Evolutionary conservation across 1,140 invertebrate species (phyloP), one percentile per base, ranked within the genome.

Genomic region (Coboldia fuscipes): DNA sequence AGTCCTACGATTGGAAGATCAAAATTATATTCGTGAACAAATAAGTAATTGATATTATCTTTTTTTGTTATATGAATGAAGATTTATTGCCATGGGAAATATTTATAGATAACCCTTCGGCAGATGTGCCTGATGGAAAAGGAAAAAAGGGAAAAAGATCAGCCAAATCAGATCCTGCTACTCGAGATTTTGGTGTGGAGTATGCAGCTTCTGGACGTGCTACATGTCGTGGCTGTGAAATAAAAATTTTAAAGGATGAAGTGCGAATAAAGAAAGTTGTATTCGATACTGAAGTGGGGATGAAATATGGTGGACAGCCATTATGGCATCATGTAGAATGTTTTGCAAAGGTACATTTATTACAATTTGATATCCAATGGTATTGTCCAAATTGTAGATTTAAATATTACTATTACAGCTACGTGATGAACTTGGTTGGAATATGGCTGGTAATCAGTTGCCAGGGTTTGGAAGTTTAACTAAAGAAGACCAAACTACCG

Each of bases 241-340:
- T 75, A 38, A 84, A 77, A 47, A 94, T 97, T 46, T 57, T 69
- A 16, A 92, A 90, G 67, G 72, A 66, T 48, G 73, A 76, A 48
- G 54, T 92, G 18, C 64, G 89, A 27, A 64, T 94, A 37, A 72
- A 75, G 6, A 92, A 89, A 56, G 81, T 79, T 44, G 84, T 89
- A 44, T 90, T 65, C 60, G 77, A 88, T 34, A 77, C 72, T 39
- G 76, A 84, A 41, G 60, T 76, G 28, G 82, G 74, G 0, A 66
- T 62, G 42, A 75, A 70, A 51, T 89, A 73, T 60, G 85, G 85
- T 12, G 78, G 76, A 0, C 59, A 77, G 41, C 68, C 80, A 40
- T 54, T 72, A 17, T 96, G 89, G 89, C 72, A 93, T 57, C 92
- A 97, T 60, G 56, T 90, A 8, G 76, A 85, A 38, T 97, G 93